These are phyloP conservation scores for Lytechinus pictus DNA, from an alignment of 35 echinoderm and acorn worm species.

Conservation along the genomic window DNA sequence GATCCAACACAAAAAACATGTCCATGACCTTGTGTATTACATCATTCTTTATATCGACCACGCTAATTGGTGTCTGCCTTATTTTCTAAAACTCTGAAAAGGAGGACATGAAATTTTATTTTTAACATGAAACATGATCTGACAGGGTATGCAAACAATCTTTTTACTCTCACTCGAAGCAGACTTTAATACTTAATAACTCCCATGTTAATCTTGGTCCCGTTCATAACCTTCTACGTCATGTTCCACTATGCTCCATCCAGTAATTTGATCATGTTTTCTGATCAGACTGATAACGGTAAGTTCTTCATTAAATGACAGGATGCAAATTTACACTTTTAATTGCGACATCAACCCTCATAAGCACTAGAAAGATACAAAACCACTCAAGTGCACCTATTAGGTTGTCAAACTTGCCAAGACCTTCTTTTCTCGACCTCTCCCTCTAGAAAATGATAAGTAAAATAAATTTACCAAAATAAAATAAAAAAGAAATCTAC, in stretches of 20 bases:
- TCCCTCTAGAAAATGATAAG: too few relatives aligned
- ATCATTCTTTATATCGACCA: not conserved
- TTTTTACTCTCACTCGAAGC: not conserved
- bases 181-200: not conserved
- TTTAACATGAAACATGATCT: not conserved
- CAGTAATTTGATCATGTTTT: slow-evolving; percentile 13
- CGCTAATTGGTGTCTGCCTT: not conserved
- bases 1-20: not conserved
- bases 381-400: not conserved
- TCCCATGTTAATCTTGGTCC: not conserved
- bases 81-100: not conserved
- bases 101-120: not conserved
- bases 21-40: not conserved
- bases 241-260: not conserved
- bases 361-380: not conserved
- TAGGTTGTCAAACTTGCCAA: not conserved
- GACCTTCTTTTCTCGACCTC: not conserved
- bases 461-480: too few relatives aligned
- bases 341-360: not conserved
- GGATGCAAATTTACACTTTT: not conserved
- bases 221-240: not conserved
- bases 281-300: slow-evolving; percentile 1
- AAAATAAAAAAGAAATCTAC: too few relatives aligned
- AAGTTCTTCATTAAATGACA: not conserved
- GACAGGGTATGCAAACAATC: not conserved